Percentiles rank a stretch among this genome's conserved stretches.
Evolutionary conservation across 2,797 vertebrate genomes (phyloP).

Genomic region (Ptychobarbus kaznakovi): DNA sequence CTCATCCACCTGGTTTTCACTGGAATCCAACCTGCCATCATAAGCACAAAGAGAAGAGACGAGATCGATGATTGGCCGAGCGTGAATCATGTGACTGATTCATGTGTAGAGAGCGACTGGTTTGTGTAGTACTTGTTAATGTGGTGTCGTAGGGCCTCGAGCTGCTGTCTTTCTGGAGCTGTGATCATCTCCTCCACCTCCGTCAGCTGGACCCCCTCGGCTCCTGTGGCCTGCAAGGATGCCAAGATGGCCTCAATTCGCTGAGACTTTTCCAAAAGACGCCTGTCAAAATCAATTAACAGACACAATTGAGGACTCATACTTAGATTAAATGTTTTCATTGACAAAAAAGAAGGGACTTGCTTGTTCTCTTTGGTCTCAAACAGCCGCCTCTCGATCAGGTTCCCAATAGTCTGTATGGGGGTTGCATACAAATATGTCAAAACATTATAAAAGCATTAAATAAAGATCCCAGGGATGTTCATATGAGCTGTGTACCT

Average conservation of each 20-base stretch:
- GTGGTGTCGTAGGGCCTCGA: slow-evolving; percentile 85
- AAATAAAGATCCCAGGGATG: background rate
- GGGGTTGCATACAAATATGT: background rate
- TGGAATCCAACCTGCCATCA: slow-evolving; percentile 86
- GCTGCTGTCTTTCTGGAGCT: slow-evolving; percentile 88
- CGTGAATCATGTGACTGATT: background rate
- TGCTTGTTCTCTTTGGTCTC: slow-evolving; percentile 95
- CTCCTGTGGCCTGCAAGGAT: slow-evolving; percentile 90
- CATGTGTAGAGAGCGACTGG: background rate
- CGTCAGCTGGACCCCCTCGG: slow-evolving; percentile 86
- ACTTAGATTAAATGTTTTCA: background rate
- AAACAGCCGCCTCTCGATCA: slow-evolving; percentile 88
- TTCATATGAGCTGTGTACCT: slow-evolving; percentile 75
- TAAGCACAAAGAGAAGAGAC: background rate
- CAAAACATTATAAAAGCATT: background rate
- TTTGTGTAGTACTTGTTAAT: slow-evolving; percentile 87
- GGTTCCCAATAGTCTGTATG: slow-evolving; percentile 87
- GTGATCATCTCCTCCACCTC: slow-evolving; percentile 98
- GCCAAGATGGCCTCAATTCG: slow-evolving; percentile 93
- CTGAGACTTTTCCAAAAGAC: slow-evolving; percentile 94
- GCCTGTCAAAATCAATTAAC: slow-evolving; percentile 71
- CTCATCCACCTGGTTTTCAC: slow-evolving; percentile 97
- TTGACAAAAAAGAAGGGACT: slow-evolving; percentile 65
- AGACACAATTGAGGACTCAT: background rate
- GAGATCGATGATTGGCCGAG: background rate